These are phyloP conservation scores for Callocephalon fimbriatum DNA, from an alignment of 2,113 vertebrate species.

Conservation along the genomic window DNA sequence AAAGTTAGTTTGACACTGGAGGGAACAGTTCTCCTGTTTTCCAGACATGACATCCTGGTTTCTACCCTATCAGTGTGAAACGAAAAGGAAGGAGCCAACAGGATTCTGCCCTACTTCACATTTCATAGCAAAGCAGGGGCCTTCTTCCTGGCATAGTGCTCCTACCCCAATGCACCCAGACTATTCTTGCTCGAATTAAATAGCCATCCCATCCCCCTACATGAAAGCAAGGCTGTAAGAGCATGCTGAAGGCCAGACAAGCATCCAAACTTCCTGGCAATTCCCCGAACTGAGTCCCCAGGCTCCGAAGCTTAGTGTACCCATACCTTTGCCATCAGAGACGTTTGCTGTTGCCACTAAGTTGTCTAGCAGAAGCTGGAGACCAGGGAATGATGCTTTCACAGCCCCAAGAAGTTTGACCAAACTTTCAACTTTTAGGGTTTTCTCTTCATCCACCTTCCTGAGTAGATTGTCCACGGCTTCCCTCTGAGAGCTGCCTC, in stretches of 20 bases:
- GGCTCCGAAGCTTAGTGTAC: neutral
- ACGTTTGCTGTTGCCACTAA: slow-evolving; percentile 25
- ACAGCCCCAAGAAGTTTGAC: slow-evolving; percentile 76
- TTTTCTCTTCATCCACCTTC: slow-evolving; percentile 75
- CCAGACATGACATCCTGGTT: neutral
- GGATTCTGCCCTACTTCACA: neutral
- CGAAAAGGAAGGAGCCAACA: neutral
- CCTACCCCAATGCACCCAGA: neutral
- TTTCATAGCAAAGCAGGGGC: neutral
- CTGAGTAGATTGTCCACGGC: slow-evolving; percentile 72
- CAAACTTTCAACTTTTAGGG: slow-evolving; percentile 73
- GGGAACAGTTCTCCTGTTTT: neutral
- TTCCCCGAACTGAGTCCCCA: neutral
- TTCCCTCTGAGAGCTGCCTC: slow-evolving; percentile 66
- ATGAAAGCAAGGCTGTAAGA: neutral
- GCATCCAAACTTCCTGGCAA: neutral
- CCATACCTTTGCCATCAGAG: slow-evolving; percentile 58
- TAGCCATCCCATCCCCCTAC: neutral
- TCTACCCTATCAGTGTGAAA: neutral
- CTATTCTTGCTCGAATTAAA: neutral
- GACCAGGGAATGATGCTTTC: slow-evolving; percentile 57
- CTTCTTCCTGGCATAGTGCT: neutral
- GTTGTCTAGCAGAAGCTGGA: slow-evolving; percentile 73
- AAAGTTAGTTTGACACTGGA: neutral
- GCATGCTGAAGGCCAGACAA: neutral